These are phyloP conservation scores for Drosophila prostipennis DNA, from an alignment of 2,888 invertebrate species.

Conservation along the genomic window DNA sequence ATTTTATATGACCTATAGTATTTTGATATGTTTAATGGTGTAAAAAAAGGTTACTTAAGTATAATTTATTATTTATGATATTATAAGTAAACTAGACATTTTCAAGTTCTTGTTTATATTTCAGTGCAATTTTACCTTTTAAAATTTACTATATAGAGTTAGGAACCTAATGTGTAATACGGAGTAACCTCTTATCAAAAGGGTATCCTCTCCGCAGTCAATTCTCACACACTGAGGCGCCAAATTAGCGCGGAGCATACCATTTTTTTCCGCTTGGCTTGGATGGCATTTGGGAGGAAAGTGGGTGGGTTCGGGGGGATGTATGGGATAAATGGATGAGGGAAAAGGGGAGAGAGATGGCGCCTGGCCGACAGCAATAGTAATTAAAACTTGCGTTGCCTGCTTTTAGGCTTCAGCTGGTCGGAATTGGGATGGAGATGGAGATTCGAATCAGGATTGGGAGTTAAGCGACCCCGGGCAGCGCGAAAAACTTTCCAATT, in stretches of 20 bases:
- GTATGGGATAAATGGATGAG: neutral
- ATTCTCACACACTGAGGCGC: constrained; percentile 69
- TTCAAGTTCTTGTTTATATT: too few relatives aligned
- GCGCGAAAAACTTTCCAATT: constrained; percentile 70
- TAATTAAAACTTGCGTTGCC: constrained; percentile 73
- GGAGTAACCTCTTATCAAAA: neutral
- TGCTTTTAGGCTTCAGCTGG: constrained; percentile 60
- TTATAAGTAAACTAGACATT: too few relatives aligned
- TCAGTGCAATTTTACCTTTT: too few relatives aligned
- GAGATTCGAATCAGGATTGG: neutral
- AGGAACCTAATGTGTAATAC: neutral
- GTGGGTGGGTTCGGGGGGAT: neutral
- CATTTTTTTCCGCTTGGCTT: constrained; percentile 15
- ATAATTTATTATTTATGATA: too few relatives aligned
- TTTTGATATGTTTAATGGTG: too few relatives aligned
- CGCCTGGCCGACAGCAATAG: constrained; percentile 58
- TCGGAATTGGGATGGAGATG: neutral
- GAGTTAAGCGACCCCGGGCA: constrained; percentile 35
- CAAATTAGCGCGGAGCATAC: constrained; percentile 64
- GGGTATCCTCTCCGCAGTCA: constrained; percentile 43
- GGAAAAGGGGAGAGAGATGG: neutral
- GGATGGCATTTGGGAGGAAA: constrained; percentile 7
- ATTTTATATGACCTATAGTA: too few relatives aligned
- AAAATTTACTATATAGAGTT: too few relatives aligned
- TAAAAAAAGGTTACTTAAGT: too few relatives aligned